A percentile compares a stretch with the other conserved stretches of the same genome.
phyloP scores from a whole-genome alignment of 1,140 invertebrate genomes.

The Drosophila simulans region DNA sequence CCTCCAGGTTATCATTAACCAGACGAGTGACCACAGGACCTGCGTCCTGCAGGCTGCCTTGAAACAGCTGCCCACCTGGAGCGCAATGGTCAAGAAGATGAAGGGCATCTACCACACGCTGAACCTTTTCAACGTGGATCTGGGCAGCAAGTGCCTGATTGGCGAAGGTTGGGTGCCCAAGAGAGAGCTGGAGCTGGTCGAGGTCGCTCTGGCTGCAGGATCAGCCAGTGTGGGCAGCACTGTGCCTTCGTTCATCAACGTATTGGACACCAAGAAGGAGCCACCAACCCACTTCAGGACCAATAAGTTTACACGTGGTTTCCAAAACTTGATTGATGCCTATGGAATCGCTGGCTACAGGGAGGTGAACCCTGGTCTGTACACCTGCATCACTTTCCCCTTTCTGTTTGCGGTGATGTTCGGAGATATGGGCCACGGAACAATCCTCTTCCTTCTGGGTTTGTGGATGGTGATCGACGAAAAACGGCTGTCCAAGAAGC shows the following conservation, averaged over 20 bases:
- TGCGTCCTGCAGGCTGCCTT: slow-evolving; percentile 95
- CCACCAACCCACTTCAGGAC: slow-evolving; percentile 92
- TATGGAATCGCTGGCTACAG: slow-evolving; percentile 91
- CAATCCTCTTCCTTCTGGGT: slow-evolving; percentile 88
- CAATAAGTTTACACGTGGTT: slow-evolving; percentile 93
- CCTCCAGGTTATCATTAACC: slow-evolving; percentile 95
- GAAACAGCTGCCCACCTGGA: slow-evolving; percentile 97
- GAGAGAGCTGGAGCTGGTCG: slow-evolving; percentile 92
- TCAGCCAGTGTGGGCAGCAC: slow-evolving; percentile 95
- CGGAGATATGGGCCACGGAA: slow-evolving; percentile 90
- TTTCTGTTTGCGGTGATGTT: slow-evolving; percentile 92
- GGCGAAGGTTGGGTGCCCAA: slow-evolving; percentile 98
- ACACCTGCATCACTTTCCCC: slow-evolving; percentile 91
- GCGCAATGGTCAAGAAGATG: slow-evolving; percentile 94
- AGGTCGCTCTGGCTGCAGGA: slow-evolving; percentile 95
- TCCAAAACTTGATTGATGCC: slow-evolving; percentile 93
- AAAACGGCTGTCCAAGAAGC: slow-evolving; percentile 87
- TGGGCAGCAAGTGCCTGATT: slow-evolving; percentile 96
- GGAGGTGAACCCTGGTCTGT: slow-evolving; percentile 91
- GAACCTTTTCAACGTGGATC: slow-evolving; percentile 94
- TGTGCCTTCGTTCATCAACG: slow-evolving; percentile 96
- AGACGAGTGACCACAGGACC: slow-evolving; percentile 98
- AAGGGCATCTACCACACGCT: slow-evolving; percentile 95
- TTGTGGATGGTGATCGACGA: slow-evolving; percentile 90
- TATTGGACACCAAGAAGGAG: slow-evolving; percentile 88